Conservation (phyloP, 2,888 invertebrate species). For the Folsomia candida region DNA sequence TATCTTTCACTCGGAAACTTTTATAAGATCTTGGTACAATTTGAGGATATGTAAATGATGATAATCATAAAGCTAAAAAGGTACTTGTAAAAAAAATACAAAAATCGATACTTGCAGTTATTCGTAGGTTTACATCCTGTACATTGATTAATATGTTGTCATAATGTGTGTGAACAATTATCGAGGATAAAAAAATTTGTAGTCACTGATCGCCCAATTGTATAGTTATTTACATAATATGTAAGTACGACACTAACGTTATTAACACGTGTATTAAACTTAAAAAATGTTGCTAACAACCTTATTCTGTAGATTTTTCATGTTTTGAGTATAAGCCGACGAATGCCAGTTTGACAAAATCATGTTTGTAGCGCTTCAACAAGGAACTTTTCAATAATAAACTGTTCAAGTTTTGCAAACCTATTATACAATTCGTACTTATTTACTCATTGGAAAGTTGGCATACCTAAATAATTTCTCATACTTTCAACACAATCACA, state of each 20-base stretch:
- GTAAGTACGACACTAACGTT: neutral
- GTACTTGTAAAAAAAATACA: neutral
- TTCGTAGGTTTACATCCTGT: neutral
- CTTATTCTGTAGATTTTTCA: slow-evolving; percentile 15
- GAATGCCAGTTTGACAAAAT: slow-evolving; percentile 25
- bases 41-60: too few species aligned
- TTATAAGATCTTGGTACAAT: too few species aligned
- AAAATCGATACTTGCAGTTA: neutral
- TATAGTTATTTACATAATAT: neutral
- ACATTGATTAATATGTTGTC: neutral
- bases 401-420: slow-evolving; percentile 33
- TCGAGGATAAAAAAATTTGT: too few species aligned
- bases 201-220: neutral
- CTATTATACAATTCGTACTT: too few species aligned
- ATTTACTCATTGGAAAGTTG: too few species aligned
- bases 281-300: neutral
- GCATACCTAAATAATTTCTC: too few species aligned
- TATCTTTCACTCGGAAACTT: too few species aligned
- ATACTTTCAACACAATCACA: too few species aligned
- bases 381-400: slow-evolving; percentile 22
- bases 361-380: slow-evolving; percentile 37
- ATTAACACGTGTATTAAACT: neutral
- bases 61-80: too few species aligned
- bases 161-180: too few species aligned
- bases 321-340: slow-evolving; percentile 16